phyloP scores from a whole-genome alignment of 1,140 invertebrate species.

The Eciton burchellii region DNA sequence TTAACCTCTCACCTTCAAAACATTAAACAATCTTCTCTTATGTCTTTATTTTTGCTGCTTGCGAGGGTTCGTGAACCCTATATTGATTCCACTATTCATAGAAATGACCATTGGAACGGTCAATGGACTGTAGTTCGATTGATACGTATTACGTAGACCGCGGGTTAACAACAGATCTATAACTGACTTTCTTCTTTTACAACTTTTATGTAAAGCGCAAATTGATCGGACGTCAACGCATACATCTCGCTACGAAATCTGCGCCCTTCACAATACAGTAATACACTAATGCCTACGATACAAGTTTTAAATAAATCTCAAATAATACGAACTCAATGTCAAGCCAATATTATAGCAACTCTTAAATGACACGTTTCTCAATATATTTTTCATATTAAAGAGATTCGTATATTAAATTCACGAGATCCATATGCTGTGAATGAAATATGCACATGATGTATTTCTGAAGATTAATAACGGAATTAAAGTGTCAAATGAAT shows the following conservation, averaged over 20 bases:
- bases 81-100: conserved; percentile 70
- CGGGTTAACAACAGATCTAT: conserved; percentile 36
- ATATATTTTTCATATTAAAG: neutral
- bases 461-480: too few relatives aligned
- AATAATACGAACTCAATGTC: neutral
- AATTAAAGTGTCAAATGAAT: too few relatives aligned
- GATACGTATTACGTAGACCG: conserved; percentile 37
- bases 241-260: conserved; percentile 13
- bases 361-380: neutral
- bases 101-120: conserved; percentile 57
- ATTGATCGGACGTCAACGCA: conserved; percentile 34
- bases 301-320: neutral
- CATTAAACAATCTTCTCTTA: neutral
- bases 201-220: conserved; percentile 55
- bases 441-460: neutral
- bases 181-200: conserved; percentile 50
- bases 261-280: neutral
- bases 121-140: conserved; percentile 62
- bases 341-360: too few relatives aligned
- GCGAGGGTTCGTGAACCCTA: conserved; percentile 64
- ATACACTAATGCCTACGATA: neutral
- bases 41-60: neutral
- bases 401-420: neutral
- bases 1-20: conserved; percentile 17
- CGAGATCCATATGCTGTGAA: too few relatives aligned